A percentile compares a stretch with the other conserved stretches of the same genome.
These are phyloP conservation scores for Parnassius glacialis DNA, from an alignment of 2,888 invertebrate species.

Conservation along the genomic window DNA sequence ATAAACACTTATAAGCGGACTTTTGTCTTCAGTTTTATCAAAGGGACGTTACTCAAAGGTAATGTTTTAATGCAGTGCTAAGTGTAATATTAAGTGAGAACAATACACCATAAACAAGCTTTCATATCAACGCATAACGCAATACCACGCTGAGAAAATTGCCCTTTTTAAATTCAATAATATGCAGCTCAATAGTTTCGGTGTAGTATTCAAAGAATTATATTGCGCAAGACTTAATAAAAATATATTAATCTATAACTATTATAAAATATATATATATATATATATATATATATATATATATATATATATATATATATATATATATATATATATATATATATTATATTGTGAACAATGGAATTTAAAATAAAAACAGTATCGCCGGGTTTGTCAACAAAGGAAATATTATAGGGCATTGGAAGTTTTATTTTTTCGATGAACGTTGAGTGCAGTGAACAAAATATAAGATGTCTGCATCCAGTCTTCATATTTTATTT, in stretches of 20 bases:
- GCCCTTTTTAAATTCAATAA: slow-evolving; percentile 65
- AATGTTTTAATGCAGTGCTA: slow-evolving; percentile 63
- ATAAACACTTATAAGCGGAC: slow-evolving; percentile 46
- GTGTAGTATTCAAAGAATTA: slow-evolving; percentile 36
- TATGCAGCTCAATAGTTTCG: slow-evolving; percentile 35
- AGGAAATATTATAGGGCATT: slow-evolving; percentile 1
- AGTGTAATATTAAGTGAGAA: slow-evolving; percentile 62
- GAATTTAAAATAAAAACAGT: slow-evolving; percentile 6
- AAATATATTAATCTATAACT: slow-evolving; percentile 13
- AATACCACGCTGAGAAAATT: slow-evolving; percentile 54
- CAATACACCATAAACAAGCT: slow-evolving; percentile 74
- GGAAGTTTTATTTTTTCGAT: neutral
- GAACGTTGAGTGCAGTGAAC: too few species aligned
- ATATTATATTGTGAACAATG: slow-evolving; percentile 13
- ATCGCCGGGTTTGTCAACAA: neutral
- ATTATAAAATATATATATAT: too few species aligned
- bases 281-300: too few species aligned
- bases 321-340: too few species aligned
- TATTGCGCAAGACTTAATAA: slow-evolving; percentile 34
- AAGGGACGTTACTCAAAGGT: slow-evolving; percentile 52
- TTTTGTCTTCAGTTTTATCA: slow-evolving; percentile 55
- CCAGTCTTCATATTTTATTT: too few species aligned
- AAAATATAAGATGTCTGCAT: too few species aligned
- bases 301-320: too few species aligned
- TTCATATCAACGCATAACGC: slow-evolving; percentile 69